Base-by-base conservation (phyloP, 1,140 invertebrate species). In the Nephila pilipes region DNA sequence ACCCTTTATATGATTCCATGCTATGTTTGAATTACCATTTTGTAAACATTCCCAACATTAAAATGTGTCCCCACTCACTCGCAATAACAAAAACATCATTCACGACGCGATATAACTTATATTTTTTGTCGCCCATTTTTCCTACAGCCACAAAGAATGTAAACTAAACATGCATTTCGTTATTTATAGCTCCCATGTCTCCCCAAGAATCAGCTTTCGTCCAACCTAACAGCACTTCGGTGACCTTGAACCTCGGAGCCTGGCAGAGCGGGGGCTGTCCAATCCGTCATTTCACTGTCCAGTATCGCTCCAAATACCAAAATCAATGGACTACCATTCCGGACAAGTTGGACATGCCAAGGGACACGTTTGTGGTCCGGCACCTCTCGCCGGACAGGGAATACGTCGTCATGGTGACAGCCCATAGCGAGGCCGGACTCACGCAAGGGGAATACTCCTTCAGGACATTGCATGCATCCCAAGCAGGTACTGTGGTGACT, bases 181-280 rank as follows among this genome's bases (percentile, higher is more conserved):
- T 46, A n/a, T 57, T 83, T 83, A 0, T 55, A 95, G 95, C 93
- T 46, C 95, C 95, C 54, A 92, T 94, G 32, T 93, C 94, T 16
- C 94, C 95, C 5, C 88, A 93, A 18, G 91, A 63, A 57, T 55
- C 80, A 22, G 57, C 89, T 36, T 94, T 95, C 29, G 91, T 95
- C 54, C 90, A 92, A 36, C 90, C 92, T 0, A 96, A 96, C 94
- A 94, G 94, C 10, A 96, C 96, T 2, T 95, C 94, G 2, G 95
- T 95, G 29, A 95, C 95, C 69, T 94, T 96, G 69, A 95, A 95
- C 93, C 94, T 97, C 60, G 95, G 95, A 29, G 95, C 95, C 8
- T 97, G 96, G 96, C 95, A 95, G 55, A 98, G 99, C 95, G 95
- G 96, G 16, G 96, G 96, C 16, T 97, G 97, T 95, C 95, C 96